Evolutionary conservation across 2,888 invertebrate species (phyloP).

Genomic region (Rhagium mordax): DNA sequence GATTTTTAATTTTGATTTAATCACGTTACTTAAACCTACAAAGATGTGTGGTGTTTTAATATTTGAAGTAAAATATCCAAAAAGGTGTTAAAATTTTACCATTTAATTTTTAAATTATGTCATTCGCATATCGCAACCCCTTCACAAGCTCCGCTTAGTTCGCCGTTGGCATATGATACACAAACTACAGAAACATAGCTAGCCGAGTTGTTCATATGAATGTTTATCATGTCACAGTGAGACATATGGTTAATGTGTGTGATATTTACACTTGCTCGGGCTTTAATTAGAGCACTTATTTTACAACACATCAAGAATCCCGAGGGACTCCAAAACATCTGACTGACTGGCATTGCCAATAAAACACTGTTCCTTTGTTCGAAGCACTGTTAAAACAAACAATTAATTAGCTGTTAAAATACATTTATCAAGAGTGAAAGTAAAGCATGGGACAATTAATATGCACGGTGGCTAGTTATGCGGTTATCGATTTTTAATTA

Average conservation of each 20-base stretch:
- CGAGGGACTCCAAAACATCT: slow-evolving; percentile 35
- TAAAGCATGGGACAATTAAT: background rate
- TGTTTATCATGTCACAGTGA: slow-evolving; percentile 51
- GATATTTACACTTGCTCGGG: slow-evolving; percentile 50
- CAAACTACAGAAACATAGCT: slow-evolving; percentile 18
- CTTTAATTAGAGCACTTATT: slow-evolving; percentile 42
- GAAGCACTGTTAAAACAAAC: background rate
- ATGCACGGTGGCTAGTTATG: background rate
- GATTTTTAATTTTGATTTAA: no score
- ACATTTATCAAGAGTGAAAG: slow-evolving; percentile 24
- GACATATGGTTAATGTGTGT: slow-evolving; percentile 59
- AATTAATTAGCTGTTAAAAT: background rate
- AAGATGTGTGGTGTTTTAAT: no score
- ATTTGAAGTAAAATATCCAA: no score
- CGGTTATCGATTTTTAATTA: slow-evolving; percentile 5
- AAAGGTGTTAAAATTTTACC: background rate
- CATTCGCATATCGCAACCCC: background rate
- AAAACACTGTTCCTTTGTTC: slow-evolving; percentile 38
- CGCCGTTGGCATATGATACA: background rate
- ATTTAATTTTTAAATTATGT: background rate
- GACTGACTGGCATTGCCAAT: slow-evolving; percentile 26
- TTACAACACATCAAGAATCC: slow-evolving; percentile 39
- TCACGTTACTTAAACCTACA: no score
- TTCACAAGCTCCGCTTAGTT: background rate
- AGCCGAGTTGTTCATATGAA: slow-evolving; percentile 28